Base-by-base conservation (phyloP, 2,113 vertebrate species). In the Osmerus eperlanus region DNA sequence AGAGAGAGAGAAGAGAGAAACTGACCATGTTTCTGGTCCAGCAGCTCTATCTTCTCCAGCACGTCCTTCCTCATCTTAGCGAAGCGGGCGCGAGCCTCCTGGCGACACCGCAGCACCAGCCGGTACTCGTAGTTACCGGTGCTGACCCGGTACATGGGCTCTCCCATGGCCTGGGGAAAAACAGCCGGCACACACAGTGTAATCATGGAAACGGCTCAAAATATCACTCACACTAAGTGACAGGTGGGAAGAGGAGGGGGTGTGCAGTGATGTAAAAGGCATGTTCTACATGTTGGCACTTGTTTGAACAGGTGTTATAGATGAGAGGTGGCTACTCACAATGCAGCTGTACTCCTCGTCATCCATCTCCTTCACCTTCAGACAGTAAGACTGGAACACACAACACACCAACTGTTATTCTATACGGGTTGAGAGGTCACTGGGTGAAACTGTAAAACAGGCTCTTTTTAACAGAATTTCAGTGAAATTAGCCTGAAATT, bases 301-400 rank as follows among this genome's bases (percentile, higher is more conserved):
- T 54, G 66, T 67, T 54, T 60, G 1, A 58, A 76, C 29, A 32
- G 0, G 1, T 47, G 41, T 9, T 47, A 47, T 11, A 11, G 41
- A 47, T 9, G 8, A 47, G 41, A 21, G 4, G 12, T 47, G 60
- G 16, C 4, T 76, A 96, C 97, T 97, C 85, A 99, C 97, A 1
- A 97, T 96, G 84, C 95, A 98, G 92, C 94, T 98, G 92, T 98
- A 98, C 36, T 99, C 97, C 79, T 99, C 97, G 70, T 99, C 97
- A 15, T 99, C 97, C 97, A 99, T 99, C 86, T 99, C 97, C 85
- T 99, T 99, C 89, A 99, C 97, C 90, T 99, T 99, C 85, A 99
- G 87, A 86, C 97, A 99, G 83, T 99, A 99, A 0, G 97, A 99
- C 97, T 99, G 89, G 0, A 65, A 69, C 69, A 85, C 63, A 84